Percentiles rank a stretch among this genome's conserved stretches.
Evolutionary conservation across 2,888 invertebrate species (phyloP).

Genomic region (Eurytoma adleriae): DNA sequence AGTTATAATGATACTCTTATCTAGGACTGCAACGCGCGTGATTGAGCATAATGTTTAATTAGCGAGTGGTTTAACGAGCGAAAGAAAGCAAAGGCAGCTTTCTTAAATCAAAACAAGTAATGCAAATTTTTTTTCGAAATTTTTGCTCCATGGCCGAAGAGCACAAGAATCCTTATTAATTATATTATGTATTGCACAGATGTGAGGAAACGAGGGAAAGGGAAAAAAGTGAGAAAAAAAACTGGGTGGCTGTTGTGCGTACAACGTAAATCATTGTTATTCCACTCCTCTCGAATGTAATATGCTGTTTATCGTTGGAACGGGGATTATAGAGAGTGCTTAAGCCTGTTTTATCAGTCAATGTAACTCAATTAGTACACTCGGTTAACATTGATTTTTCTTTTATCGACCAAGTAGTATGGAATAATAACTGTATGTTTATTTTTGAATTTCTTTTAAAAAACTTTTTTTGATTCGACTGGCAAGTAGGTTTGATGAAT

Average conservation of each 20-base stretch:
- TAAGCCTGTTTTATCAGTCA: conserved; percentile 55
- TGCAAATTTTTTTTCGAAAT: conserved; percentile 56
- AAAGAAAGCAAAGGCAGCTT: conserved; percentile 53
- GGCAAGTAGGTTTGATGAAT: conserved; percentile 43
- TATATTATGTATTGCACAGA: conserved; percentile 57
- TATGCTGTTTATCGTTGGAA: conserved; percentile 60
- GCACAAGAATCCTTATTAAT: conserved; percentile 54
- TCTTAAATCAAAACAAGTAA: conserved; percentile 55
- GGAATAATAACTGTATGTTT: conserved; percentile 29
- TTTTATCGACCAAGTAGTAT: conserved; percentile 37
- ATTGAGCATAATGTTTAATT: conserved; percentile 57
- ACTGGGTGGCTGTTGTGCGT: conserved; percentile 57
- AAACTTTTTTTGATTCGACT: conserved; percentile 44
- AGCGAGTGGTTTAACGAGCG: conserved; percentile 55
- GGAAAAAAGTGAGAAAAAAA: conserved; percentile 45
- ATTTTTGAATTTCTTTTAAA: conserved; percentile 43
- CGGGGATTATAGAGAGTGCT: conserved; percentile 58
- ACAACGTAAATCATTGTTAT: conserved; percentile 58
- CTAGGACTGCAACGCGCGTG: conserved; percentile 57
- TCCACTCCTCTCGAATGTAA: conserved; percentile 59
- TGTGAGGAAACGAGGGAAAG: conserved; percentile 57
- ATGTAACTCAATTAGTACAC: conserved; percentile 53
- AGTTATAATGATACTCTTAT: conserved; percentile 52
- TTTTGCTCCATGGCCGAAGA: conserved; percentile 55
- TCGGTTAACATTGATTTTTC: conserved; percentile 37